Conservation (phyloP, 2,113 vertebrate genomes). For the Ceuthmochares aereus region DNA sequence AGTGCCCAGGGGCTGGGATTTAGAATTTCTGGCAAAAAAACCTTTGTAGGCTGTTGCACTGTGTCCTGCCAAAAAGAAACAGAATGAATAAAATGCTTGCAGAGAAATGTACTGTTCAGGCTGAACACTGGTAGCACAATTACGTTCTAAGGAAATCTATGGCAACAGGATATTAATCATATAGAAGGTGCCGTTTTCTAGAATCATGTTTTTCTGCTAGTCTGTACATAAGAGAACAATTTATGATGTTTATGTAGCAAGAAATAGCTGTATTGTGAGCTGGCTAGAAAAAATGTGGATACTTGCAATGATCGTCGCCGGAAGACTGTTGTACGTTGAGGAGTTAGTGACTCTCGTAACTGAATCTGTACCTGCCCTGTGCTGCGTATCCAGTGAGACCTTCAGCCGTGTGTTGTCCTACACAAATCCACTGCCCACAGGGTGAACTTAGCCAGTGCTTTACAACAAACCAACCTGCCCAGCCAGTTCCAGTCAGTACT, state of each 20-base stretch:
- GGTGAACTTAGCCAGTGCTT: too few relatives aligned
- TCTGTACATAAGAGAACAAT: background rate
- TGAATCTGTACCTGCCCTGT: too few relatives aligned
- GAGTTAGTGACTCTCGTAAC: too few relatives aligned
- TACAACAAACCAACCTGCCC: too few relatives aligned
- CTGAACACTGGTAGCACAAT: rapidly evolving
- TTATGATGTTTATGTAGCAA: background rate
- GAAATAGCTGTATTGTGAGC: background rate
- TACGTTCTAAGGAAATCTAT: rapidly evolving
- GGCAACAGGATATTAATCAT: background rate
- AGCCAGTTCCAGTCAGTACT: too few relatives aligned
- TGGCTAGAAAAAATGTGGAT: background rate
- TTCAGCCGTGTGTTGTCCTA: too few relatives aligned
- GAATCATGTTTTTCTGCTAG: background rate
- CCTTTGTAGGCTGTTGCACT: too few relatives aligned
- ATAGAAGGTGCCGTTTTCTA: background rate
- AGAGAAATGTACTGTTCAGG: background rate
- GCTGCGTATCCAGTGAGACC: too few relatives aligned
- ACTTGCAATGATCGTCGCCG: background rate
- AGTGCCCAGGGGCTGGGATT: background rate
- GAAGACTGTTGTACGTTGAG: too few relatives aligned
- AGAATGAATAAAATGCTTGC: background rate
- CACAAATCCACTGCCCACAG: too few relatives aligned
- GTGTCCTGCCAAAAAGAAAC: background rate
- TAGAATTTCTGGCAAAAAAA: background rate